Evolutionary conservation across 2,113 vertebrate species (phyloP), one percentile per base, ranked within the genome.

Genomic region (Megaleporinus macrocephalus): DNA sequence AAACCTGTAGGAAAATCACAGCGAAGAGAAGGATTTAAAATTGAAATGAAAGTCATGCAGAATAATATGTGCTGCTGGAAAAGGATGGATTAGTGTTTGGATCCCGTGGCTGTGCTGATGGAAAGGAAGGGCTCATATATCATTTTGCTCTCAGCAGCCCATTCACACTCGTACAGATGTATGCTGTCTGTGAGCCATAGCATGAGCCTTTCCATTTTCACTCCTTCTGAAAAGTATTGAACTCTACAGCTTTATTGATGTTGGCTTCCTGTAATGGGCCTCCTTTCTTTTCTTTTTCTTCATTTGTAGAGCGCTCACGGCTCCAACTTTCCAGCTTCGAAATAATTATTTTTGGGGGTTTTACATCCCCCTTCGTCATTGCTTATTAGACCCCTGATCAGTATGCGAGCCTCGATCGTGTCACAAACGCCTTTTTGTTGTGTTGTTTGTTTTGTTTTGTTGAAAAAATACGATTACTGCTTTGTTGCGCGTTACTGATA

Each of bases 231-330:
- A 72, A 72, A 9, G 33, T 62, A 69, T 78, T 81, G 29, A 73
- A 80, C 26, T 72, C 16, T 62, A 12, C 26, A 49, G 63, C 53
- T 84, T 84, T 76, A 79, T 82, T 79, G 79, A 78, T 74, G 72
- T 78, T 82, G 85, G 80, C 82, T 80, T 82, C 22, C 36, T 77
- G 81, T 70, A 36, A 81, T 53, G 24, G n/a, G 66, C 62, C 47
- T 78, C 66, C 51, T 36, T 84, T 63, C 47, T 65, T 73, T 51
- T 51, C 13, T 29, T n/a, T 65, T 61, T 61, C 13, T 61, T 78
- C 69, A 55, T 53, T 59, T 30, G 55, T 68, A 16, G n/a, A 53
- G 11, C 51, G 55, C 33, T 55, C 74, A 29, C 74, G 29, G 26
- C 33, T 69, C 69, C 79, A 79, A 71, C 44, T 78, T 86, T 86